Conservation (phyloP, 2,797 vertebrate species). For the Hydrolagus colliei region DNA sequence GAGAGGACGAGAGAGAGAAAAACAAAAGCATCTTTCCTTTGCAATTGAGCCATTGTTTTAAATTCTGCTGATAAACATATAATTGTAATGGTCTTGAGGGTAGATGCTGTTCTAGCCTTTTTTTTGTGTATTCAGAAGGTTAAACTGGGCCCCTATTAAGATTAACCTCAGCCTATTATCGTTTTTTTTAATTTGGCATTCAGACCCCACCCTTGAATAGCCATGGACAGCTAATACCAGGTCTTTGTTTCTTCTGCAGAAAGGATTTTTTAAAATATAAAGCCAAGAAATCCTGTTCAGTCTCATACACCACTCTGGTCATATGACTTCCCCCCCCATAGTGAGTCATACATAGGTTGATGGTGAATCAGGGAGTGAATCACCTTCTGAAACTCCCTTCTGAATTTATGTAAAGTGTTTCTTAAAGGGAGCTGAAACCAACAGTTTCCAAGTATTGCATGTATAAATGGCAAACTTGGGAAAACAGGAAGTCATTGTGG, state of each 20-base stretch:
- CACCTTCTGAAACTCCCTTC: slow-evolving; percentile 23
- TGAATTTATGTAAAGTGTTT: slow-evolving; percentile 8
- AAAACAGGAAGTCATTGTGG: not conserved
- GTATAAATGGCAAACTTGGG: not conserved
- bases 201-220: slow-evolving; percentile 64
- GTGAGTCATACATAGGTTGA: slow-evolving; percentile 54
- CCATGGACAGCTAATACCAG: slow-evolving; percentile 64
- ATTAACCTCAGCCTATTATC: slow-evolving; percentile 69
- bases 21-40: slow-evolving; percentile 33
- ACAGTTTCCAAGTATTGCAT: not conserved
- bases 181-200: slow-evolving; percentile 59
- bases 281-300: slow-evolving; percentile 54
- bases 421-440: not conserved
- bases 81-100: slow-evolving; percentile 36
- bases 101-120: slow-evolving; percentile 40
- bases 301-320: slow-evolving; percentile 58
- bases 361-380: slow-evolving; percentile 38
- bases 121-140: slow-evolving; percentile 64
- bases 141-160: slow-evolving; percentile 70
- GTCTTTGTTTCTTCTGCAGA: slow-evolving; percentile 74
- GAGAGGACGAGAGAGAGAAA: slow-evolving; percentile 30
- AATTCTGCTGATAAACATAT: slow-evolving; percentile 34
- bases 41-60: slow-evolving; percentile 35
- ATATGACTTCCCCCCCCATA: slow-evolving; percentile 71
- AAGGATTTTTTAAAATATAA: slow-evolving; percentile 50